A percentile compares a stretch with the other conserved stretches of the same genome.
Evolutionary conservation across 2,113 vertebrate genomes (phyloP).

Genomic region (Naja naja): DNA sequence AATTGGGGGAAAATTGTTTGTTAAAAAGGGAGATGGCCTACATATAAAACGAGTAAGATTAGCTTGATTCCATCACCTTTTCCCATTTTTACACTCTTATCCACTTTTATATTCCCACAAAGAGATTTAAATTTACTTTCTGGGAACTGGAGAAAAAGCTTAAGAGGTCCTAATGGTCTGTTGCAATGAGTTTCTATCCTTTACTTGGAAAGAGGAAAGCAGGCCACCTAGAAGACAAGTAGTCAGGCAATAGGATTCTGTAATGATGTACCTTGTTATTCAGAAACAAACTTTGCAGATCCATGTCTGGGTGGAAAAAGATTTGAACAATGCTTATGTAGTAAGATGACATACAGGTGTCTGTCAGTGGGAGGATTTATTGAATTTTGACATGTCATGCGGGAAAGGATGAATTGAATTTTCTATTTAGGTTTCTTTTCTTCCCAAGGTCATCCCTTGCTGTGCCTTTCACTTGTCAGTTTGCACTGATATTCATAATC

Average conservation of each 20-base stretch:
- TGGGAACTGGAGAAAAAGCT: neutral
- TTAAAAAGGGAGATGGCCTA: neutral
- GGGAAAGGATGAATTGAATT: constrained; percentile 43
- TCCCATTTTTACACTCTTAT: neutral
- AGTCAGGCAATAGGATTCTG: neutral
- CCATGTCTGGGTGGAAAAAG: neutral
- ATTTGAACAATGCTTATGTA: constrained; percentile 38
- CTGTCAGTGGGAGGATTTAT: constrained; percentile 47
- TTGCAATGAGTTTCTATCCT: neutral
- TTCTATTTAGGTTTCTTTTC: constrained; percentile 52
- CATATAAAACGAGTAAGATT: neutral
- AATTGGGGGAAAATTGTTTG: neutral
- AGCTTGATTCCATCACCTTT: neutral
- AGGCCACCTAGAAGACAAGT: neutral
- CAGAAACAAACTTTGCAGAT: neutral
- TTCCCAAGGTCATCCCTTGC: constrained; percentile 57
- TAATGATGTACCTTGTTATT: neutral
- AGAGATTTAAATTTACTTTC: neutral
- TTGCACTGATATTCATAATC: constrained; percentile 60
- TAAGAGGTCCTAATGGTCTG: neutral
- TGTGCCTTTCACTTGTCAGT: constrained; percentile 64
- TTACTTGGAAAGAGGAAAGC: neutral
- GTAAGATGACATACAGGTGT: constrained; percentile 43
- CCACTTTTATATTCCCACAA: neutral
- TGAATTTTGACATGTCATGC: constrained; percentile 55